Conservation (phyloP, 2,888 invertebrate species). For the Acleris sparsana region DNA sequence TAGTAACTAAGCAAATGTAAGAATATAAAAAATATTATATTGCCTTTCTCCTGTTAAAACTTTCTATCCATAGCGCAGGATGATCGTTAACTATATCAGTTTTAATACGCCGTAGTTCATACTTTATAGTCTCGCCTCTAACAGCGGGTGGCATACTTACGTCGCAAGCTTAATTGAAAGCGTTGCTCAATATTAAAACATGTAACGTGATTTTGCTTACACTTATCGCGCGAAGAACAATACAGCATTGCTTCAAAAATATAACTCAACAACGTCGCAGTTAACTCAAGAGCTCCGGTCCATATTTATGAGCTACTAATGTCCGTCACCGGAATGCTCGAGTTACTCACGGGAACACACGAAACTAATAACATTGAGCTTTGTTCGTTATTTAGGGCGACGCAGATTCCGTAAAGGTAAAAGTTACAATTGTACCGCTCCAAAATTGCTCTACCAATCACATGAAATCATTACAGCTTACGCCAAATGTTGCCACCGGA, state of each 20-base stretch:
- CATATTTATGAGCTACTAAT: slow-evolving; percentile 59
- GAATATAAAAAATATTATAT: neutral
- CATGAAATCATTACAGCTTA: too few relatives aligned
- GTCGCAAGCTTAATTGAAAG: slow-evolving; percentile 27
- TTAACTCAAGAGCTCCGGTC: slow-evolving; percentile 40
- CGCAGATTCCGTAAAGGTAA: slow-evolving; percentile 48
- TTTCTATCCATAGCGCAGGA: neutral
- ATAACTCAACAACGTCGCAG: slow-evolving; percentile 25
- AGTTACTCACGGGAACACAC: slow-evolving; percentile 35
- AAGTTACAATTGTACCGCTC: too few relatives aligned
- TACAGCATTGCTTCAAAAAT: slow-evolving; percentile 26
- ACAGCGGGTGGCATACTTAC: slow-evolving; percentile 23
- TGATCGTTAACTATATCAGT: slow-evolving; percentile 31
- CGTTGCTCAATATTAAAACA: slow-evolving; percentile 24
- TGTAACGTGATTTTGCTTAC: slow-evolving; percentile 31
- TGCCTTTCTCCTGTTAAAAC: neutral
- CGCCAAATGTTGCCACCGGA: too few relatives aligned
- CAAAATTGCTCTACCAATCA: too few relatives aligned
- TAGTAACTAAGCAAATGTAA: slow-evolving; percentile 1
- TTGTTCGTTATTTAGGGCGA: slow-evolving; percentile 49
- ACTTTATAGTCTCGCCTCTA: slow-evolving; percentile 25
- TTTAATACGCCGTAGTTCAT: slow-evolving; percentile 17
- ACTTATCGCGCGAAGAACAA: slow-evolving; percentile 21
- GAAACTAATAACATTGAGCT: slow-evolving; percentile 18
- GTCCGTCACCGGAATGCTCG: slow-evolving; percentile 45